Evolutionary conservation across 2,888 invertebrate genomes (phyloP).

Genomic region (Protophormia terraenovae): DNA sequence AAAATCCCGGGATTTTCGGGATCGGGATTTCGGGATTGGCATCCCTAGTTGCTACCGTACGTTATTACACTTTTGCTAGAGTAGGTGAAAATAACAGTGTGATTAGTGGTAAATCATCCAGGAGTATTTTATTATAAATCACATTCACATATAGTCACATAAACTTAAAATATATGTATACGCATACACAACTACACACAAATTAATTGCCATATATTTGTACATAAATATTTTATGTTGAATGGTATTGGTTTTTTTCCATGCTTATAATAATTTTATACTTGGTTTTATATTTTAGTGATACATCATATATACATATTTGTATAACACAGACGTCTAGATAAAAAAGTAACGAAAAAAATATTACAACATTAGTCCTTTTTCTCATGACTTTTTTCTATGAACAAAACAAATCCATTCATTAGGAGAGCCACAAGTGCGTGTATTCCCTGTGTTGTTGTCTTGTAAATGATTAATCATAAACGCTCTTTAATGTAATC

Average conservation of each 20-base stretch:
- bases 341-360: no score
- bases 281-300: neutral
- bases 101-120: conserved; percentile 50
- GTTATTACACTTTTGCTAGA: neutral
- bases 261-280: neutral
- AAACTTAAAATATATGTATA: neutral
- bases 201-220: neutral
- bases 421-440: neutral
- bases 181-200: neutral
- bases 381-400: neutral
- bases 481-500: neutral
- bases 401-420: neutral
- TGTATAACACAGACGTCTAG: neutral
- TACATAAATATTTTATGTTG: neutral
- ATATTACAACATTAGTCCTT: no score
- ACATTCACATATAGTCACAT: conserved; percentile 3
- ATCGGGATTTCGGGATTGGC: no score
- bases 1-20: no score
- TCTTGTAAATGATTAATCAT: conserved; percentile 4
- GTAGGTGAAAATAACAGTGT: conserved; percentile 42
- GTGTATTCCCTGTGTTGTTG: neutral
- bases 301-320: no score
- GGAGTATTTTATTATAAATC: conserved; percentile 55
- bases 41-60: neutral
- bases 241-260: neutral